A percentile compares a stretch with the other conserved stretches of the same genome.
These are phyloP conservation scores for Eonycteris spelaea DNA, from an alignment of 2,113 vertebrate species.

Conservation along the genomic window DNA sequence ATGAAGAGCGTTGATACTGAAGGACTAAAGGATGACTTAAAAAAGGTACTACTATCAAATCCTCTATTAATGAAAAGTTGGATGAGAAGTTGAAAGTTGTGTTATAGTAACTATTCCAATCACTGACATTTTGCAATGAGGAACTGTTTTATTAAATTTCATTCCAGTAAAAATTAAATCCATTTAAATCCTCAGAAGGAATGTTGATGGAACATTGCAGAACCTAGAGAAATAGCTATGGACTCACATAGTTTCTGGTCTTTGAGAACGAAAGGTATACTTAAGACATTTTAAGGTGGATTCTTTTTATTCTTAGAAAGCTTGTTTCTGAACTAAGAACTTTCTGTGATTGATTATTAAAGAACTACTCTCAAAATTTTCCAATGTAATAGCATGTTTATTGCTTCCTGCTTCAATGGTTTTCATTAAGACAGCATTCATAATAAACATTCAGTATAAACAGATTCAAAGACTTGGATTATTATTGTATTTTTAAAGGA, in stretches of 20 bases:
- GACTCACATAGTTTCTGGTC: not conserved
- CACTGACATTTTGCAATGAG: not conserved
- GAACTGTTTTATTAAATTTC: slow-evolving; percentile 60
- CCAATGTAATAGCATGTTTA: not conserved
- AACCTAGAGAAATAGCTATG: slow-evolving; percentile 5
- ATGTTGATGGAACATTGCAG: slow-evolving; percentile 34
- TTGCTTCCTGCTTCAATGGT: not conserved
- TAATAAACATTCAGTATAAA: not conserved
- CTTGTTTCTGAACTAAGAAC: slow-evolving; percentile 19
- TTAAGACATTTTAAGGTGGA: slow-evolving; percentile 18
- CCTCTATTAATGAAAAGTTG: not conserved
- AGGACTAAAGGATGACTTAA: not conserved
- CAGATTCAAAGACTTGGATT: slow-evolving; percentile 1
- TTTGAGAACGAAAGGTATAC: slow-evolving; percentile 24
- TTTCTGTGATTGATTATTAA: slow-evolving; percentile 12
- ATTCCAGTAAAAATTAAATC: slow-evolving; percentile 59
- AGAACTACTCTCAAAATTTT: not conserved
- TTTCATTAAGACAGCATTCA: not conserved
- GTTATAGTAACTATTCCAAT: not conserved
- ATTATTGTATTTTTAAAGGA: not conserved
- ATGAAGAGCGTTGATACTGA: not conserved
- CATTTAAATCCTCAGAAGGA: slow-evolving; percentile 59
- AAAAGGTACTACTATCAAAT: not conserved
- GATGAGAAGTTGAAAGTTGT: slow-evolving; percentile 1
- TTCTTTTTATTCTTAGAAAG: slow-evolving; percentile 33